Evolutionary conservation across 2,797 vertebrate species (phyloP), one percentile per base, ranked within the genome.

Genomic region (Siniperca undulata): DNA sequence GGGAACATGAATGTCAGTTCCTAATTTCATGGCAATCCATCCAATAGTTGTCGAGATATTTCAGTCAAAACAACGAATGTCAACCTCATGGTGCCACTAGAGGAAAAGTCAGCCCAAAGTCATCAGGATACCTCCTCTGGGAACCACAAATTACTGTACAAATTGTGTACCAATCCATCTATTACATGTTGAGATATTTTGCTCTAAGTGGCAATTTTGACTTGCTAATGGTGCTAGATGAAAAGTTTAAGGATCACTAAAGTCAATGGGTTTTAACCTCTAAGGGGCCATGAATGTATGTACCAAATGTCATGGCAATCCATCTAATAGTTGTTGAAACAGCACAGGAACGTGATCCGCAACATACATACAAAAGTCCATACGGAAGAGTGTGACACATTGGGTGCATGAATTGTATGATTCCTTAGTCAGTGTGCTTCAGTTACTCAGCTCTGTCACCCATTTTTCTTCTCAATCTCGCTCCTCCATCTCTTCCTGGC

Each of bases 401-500:
- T 61, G 55, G 0, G 3, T 52, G 42, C 7, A 7, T 74, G 38
- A 19, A 7, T 22, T 42, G 11, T 70, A 2, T 19, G 38, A 60
- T 0, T 46, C 59, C 30, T 44, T 46, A 44, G 40, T 60, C 56
- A 38, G 44, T 60, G 17, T 52, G 36, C 20, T 60, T 70, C 1
- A 13, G 34, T 78, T 27, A 20, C 68, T 59, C 27, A 40, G 30
- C 48, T 67, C 24, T 36, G 16, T 59, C 70, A 56, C 58, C 27
- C 65, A 79, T 74, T 83, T 82, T 56, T 82, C 70, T 73, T 52
- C 52, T 77, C 53, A 59, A 61, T 82, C 70, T 77, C 20, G 1
- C 80, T 52, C 70, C 69, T 69, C 46, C 73, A 66, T 79, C 53
- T 78, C 74, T 65, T 30, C 61, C 68, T 64, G 42, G n/a, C 74